Conservation (phyloP, 2,888 invertebrate genomes). For the Rhingia campestris region DNA sequence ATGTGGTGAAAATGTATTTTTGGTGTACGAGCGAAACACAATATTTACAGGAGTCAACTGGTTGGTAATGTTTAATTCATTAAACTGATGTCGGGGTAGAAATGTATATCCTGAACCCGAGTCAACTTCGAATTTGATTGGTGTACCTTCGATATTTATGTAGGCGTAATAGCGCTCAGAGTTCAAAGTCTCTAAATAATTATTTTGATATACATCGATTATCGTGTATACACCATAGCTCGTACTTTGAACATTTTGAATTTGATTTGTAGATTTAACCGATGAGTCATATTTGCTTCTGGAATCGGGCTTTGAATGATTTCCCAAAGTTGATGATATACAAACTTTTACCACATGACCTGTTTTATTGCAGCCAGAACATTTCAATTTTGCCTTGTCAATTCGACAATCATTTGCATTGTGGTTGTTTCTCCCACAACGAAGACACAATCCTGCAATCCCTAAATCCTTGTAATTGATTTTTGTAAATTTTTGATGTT, state of each 20-base stretch:
- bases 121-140: too few species aligned
- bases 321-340: slow-evolving; percentile 2
- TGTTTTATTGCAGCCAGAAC: slow-evolving; percentile 11
- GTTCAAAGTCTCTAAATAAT: background rate
- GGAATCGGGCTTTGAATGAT: background rate
- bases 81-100: too few species aligned
- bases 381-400: slow-evolving; percentile 12
- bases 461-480: too few species aligned
- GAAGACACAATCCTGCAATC: too few species aligned
- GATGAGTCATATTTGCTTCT: background rate
- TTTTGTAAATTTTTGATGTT: too few species aligned
- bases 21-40: slow-evolving; percentile 1
- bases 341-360: slow-evolving; percentile 19
- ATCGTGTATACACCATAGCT: slow-evolving; percentile 9
- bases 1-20: background rate
- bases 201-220: slow-evolving; percentile 1
- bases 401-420: too few species aligned
- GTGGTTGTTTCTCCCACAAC: too few species aligned
- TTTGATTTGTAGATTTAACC: background rate
- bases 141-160: slow-evolving; percentile 17
- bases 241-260: background rate
- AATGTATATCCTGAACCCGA: too few species aligned
- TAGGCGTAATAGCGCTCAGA: background rate
- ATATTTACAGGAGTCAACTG: slow-evolving; percentile 9
- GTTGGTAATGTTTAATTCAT: background rate